Base-by-base conservation (phyloP, 37 sponge, comb jelly and placozoan genomes). In the Axinella damicornis region DNA sequence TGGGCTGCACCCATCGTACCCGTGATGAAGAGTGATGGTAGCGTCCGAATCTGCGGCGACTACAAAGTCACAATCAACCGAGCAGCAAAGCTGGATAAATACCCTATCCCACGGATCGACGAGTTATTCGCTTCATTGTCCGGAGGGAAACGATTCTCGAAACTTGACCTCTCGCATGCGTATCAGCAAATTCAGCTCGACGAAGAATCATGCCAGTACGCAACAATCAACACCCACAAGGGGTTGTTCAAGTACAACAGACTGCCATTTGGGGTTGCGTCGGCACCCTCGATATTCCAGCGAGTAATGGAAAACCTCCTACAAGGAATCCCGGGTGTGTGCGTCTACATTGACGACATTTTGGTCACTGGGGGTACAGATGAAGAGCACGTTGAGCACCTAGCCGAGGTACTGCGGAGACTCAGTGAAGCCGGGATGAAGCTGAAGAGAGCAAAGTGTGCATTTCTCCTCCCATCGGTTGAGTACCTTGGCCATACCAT, bases 1-100 rank as follows among this genome's bases (percentile, higher is more conserved):
- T 58, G 82, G 88, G 81, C 74, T 0, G 52, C 88, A 21, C 83
- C 88, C 20, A 84, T 85, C 25, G 74, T 85, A 39, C 66, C 82
- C 31, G 66, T 85, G 81, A 27, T 62, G 39, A 87, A 87, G 32
- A 24, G 27, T 17, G 71, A 82, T 57, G 80, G 73, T 69, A 46
- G 84, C 32, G 56, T 86, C 21, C 15, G 87, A 20, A 36, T 86
- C 13, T 86, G 80, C 35, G 87, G 87, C 30, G 87, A 86, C n/a
- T 84, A 83, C 70, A 62, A 84, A 52, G 21, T 79, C 2, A 84
- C 85, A 22, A 77, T 82, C 31, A 84, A 79, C 69, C 1, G 16
- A 59, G 78, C 28, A 11, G 56, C 57, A 2, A 78, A 40, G 15
- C 18, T 38, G 36, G 85, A 84, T 16, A 12, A 34, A 27, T 72